Evolutionary conservation across 2,113 vertebrate species (phyloP), one percentile per base, ranked within the genome.

Genomic region (Lampris incognitus): DNA sequence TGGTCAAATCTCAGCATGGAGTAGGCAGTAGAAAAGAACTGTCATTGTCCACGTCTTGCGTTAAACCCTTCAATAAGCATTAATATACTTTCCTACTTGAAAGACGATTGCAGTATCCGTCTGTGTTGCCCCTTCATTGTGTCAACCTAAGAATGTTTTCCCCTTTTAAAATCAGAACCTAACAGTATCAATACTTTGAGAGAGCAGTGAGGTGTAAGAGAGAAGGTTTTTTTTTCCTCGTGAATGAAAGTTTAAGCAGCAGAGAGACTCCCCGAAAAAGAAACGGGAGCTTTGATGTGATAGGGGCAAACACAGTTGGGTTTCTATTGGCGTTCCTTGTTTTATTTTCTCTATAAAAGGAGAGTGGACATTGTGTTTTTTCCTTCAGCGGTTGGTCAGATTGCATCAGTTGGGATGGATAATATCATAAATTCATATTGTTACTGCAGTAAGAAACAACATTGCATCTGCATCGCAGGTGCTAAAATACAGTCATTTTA

Each of bases 401-500:
- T 3, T 1, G n/a, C 13, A 1, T 24, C 24, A 24, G 24, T 13
- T 13, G 6, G 55, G 24, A 50, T 40, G 49, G 67, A 46, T 66
- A 58, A 24, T 5, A 46, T 46, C 4, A 5, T 46, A 7, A 46
- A 54, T 51, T 38, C n/a, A 11, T 44, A 68, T 37, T 71, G 56
- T 65, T 61, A 56, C 55, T 59, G 9, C 59, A 59, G 39, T 51
- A 54, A 54, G 9, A 75, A 70, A 24, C n/a, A 75, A 44, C 52
- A 48, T 2, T 8, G 50, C 37, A 4, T 74, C 65, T 82, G 41
- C 63, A 42, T 56, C 50, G 2, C 69, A 62, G 73, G 74, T 44
- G 73, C 78, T 78, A 57, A 51, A 64, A 50, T 13, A 4, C 55
- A 60, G 38, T 61, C 58, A 70, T 73, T 85, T 88, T 89, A 82